Conservation (phyloP, 2,797 vertebrate species). For the Hybognathus amarus region DNA sequence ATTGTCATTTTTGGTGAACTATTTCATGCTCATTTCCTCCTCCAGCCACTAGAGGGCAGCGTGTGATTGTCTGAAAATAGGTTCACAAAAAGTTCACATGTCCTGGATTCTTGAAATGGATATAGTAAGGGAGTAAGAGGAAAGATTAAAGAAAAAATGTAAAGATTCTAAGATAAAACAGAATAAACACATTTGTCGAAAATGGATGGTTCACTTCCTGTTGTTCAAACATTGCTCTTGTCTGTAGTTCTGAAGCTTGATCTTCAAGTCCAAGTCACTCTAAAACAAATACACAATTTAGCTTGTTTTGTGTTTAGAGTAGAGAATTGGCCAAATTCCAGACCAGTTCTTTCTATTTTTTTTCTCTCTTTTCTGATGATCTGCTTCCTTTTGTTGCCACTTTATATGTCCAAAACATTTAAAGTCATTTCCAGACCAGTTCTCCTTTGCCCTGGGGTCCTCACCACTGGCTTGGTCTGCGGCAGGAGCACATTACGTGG, state of each 20-base stretch:
- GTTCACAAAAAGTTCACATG: not conserved
- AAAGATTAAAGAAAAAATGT: slow-evolving; percentile 29
- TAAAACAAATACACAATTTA: not conserved
- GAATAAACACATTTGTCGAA: slow-evolving; percentile 21
- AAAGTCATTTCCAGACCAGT: slow-evolving; percentile 70
- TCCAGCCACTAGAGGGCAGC: slow-evolving; percentile 74
- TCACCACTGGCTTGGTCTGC: slow-evolving; percentile 39
- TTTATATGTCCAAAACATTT: slow-evolving; percentile 72
- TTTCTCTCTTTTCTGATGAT: slow-evolving; percentile 55
- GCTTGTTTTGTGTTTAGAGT: not conserved
- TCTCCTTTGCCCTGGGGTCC: slow-evolving; percentile 60
- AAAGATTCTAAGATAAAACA: slow-evolving; percentile 46
- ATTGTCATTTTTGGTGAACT: not conserved
- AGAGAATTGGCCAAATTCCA: not conserved
- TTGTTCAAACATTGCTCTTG: not conserved
- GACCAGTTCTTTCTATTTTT: not conserved
- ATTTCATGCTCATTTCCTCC: not conserved
- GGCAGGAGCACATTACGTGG: slow-evolving; percentile 79
- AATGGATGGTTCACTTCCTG: not conserved
- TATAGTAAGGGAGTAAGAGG: not conserved
- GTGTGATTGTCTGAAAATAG: slow-evolving; percentile 49
- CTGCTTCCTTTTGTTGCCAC: slow-evolving; percentile 71
- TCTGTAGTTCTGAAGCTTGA: not conserved
- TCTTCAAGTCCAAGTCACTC: not conserved
- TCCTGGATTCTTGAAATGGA: not conserved